Evolutionary conservation across 2,797 vertebrate species (phyloP), one percentile per base, ranked within the genome.

Genomic region (Crenuchus spilurus): DNA sequence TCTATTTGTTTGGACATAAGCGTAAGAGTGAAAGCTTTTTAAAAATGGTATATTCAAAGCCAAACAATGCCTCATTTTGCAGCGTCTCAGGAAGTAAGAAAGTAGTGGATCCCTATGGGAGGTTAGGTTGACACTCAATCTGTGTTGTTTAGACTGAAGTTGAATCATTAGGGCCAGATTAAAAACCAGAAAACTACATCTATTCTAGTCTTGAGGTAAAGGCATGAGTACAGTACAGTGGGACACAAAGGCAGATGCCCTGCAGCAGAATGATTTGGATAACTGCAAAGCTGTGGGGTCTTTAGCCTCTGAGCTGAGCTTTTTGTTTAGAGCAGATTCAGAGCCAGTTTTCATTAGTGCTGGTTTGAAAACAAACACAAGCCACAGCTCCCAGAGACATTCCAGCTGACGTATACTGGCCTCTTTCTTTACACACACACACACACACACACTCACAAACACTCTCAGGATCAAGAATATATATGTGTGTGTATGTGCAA

Each of bases 321-420:
- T 41, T n/a, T 67, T 28, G 28, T 31, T 74, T 35, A 37, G 22
- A 52, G 24, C 61, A 48, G 68, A 67, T 75, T 60, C 35, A 22
- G 39, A 62, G 16, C 46, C 35, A 35, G 37, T 67, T 72, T 66
- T 48, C 18, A 63, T 72, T 66, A 68, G 18, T 13, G 55, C 54
- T 31, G 51, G 41, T 72, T 72, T 68, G 13, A 75, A 75, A 69
- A 66, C 41, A 55, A 75, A 72, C 52, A 72, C 20, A 48, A 46
- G 8, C 11, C 44, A 68, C 65, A 6, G 31, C 62, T 66, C 30
- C 16, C 39, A 39, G 52, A 42, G 62, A 67, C 46, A 44, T 72
- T 80, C 49, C 26, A 42, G 74, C 41, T 69, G 35, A 69, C 46
- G 49, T 51, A 11, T 30, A 51, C 24, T 48, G 54, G 33, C 52